A percentile compares a stretch with the other conserved stretches of the same genome.
These are phyloP conservation scores for Sinotaia quadrata DNA, from an alignment of 2,888 invertebrate genomes.

Conservation along the genomic window DNA sequence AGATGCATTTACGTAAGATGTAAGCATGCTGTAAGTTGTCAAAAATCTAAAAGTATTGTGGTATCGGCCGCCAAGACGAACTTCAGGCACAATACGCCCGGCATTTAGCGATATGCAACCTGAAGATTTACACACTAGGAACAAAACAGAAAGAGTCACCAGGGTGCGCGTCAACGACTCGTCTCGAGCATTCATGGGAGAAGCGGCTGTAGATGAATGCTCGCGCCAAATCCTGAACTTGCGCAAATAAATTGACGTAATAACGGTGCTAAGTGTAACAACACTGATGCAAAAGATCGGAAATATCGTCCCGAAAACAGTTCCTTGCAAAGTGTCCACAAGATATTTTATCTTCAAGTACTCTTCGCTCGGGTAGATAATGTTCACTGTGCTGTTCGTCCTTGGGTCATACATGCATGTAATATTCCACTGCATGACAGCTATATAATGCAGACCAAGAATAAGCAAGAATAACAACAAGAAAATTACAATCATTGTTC, in stretches of 20 bases:
- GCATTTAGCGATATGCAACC: background rate
- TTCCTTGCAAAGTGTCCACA: background rate
- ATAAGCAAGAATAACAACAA: background rate
- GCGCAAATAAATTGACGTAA: background rate
- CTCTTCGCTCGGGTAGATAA: background rate
- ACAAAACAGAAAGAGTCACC: background rate
- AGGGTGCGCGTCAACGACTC: slow-evolving; percentile 1
- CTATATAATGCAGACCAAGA: background rate
- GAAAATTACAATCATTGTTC: slow-evolving; percentile 4
- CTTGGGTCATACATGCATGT: background rate
- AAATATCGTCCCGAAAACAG: background rate
- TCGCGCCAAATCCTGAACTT: slow-evolving; percentile 2
- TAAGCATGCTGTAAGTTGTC: background rate
- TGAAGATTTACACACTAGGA: slow-evolving; percentile 3
- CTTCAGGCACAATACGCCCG: background rate
- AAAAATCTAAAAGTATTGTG: slow-evolving; percentile 1
- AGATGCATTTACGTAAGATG: background rate
- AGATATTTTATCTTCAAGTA: background rate
- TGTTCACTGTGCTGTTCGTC: background rate
- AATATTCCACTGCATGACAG: background rate
- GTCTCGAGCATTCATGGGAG: slow-evolving; percentile 3
- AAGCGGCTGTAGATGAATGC: background rate
- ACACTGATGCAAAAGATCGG: background rate
- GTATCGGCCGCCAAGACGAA: background rate
- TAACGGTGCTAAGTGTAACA: background rate